A percentile compares a stretch with the other conserved stretches of the same genome.
phyloP scores from a whole-genome alignment of 2,888 invertebrate species.

The Chydorus sphaericus region DNA sequence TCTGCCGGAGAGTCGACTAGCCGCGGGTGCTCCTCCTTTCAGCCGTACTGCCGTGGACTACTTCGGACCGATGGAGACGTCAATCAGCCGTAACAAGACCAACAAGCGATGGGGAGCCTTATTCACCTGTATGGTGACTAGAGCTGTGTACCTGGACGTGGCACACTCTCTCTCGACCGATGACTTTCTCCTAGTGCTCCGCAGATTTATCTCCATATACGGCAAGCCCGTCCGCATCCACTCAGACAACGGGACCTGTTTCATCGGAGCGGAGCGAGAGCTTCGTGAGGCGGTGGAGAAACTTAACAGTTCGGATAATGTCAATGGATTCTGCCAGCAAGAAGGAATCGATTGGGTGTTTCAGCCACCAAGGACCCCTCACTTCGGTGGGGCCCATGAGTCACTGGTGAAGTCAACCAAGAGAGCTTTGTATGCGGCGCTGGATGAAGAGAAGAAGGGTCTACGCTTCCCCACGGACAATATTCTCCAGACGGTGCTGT shows the following conservation, averaged over 20 bases:
- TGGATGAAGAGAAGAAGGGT: neutral
- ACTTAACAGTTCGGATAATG: neutral
- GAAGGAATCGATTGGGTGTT: constrained; percentile 6
- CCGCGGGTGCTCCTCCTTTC: constrained; percentile 14
- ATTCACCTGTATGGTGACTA: constrained; percentile 13
- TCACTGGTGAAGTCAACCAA: neutral
- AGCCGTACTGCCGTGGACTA: constrained; percentile 16
- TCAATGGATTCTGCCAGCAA: neutral
- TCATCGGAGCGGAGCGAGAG: constrained; percentile 15
- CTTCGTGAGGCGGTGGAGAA: neutral
- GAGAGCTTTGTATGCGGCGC: constrained; percentile 2
- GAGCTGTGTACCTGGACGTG: constrained; percentile 14
- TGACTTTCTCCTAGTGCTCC: constrained; percentile 17
- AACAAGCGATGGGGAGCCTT: constrained; percentile 14
- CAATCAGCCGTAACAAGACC: neutral
- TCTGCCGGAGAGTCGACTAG: constrained; percentile 8
- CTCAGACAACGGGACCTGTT: constrained; percentile 19
- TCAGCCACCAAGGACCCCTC: constrained; percentile 10
- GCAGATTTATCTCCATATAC: constrained; percentile 16
- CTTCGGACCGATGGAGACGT: constrained; percentile 14
- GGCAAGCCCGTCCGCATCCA: constrained; percentile 16
- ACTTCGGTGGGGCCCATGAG: constrained; percentile 8
- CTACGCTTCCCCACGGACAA: neutral
- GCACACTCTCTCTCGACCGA: constrained; percentile 13
- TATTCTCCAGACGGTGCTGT: constrained; percentile 2